Evolutionary conservation across 2,113 vertebrate species (phyloP).

Genomic region (Oxygymnocypris stewartii): DNA sequence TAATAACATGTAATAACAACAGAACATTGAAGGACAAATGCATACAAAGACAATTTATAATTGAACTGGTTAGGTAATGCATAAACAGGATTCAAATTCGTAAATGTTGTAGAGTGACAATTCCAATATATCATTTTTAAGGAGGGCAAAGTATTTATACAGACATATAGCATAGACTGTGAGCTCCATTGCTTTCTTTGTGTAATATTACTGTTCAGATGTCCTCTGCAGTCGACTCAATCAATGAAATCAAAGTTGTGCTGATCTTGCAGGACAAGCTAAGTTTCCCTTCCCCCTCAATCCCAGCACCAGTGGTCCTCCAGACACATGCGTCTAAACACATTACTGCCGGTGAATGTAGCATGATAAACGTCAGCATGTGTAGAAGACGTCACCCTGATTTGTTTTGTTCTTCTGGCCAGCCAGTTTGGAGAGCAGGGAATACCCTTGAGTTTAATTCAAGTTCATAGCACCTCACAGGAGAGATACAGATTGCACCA

Average conservation of each 20-base stretch:
- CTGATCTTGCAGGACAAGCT: constrained; percentile 75
- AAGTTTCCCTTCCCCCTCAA: constrained; percentile 67
- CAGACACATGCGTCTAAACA: constrained; percentile 68
- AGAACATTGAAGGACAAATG: no score
- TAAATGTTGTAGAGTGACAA: no score
- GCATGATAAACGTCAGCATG: constrained; percentile 75
- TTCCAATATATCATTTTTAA: background rate
- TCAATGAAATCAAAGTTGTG: constrained; percentile 80
- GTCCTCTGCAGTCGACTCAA: constrained; percentile 79
- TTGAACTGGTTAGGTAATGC: no score
- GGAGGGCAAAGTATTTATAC: background rate
- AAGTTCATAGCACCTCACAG: constrained; percentile 67
- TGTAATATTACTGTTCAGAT: constrained; percentile 73
- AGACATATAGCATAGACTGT: background rate
- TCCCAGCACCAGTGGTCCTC: constrained; percentile 25
- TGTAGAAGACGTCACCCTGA: constrained; percentile 74
- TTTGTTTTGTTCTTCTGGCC: constrained; percentile 74
- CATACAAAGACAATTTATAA: no score
- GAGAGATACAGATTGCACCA: constrained; percentile 51
- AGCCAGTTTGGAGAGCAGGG: constrained; percentile 71
- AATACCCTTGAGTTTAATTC: constrained; percentile 77
- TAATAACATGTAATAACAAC: no score
- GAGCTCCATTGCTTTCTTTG: constrained; percentile 12
- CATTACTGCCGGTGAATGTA: constrained; percentile 74
- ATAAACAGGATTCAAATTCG: no score